phyloP scores from a whole-genome alignment of 2,888 invertebrate species.

The Campoplex nolae region DNA sequence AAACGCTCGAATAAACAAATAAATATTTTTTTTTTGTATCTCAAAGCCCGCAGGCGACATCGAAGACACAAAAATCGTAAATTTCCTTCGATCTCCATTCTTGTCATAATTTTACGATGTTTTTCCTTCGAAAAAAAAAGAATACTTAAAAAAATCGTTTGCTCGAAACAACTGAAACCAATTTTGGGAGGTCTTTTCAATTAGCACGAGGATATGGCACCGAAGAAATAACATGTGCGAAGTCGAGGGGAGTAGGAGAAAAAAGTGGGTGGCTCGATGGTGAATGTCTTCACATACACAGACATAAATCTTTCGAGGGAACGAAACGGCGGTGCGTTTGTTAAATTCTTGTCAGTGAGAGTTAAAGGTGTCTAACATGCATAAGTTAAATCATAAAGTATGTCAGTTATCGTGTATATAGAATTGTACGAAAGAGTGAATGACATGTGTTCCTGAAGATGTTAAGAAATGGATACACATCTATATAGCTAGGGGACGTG shows the following conservation, averaged over 20 bases:
- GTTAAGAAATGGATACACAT: slow-evolving; percentile 24
- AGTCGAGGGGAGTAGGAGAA: not conserved
- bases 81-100: not conserved
- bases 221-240: not conserved
- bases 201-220: slow-evolving; percentile 13
- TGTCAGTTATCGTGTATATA: slow-evolving; percentile 38
- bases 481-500: not conserved
- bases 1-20: not conserved
- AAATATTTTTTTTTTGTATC: not conserved
- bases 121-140: slow-evolving; percentile 2
- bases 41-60: not conserved
- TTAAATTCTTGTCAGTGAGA: slow-evolving; percentile 31
- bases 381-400: slow-evolving; percentile 29
- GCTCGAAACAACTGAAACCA: not conserved
- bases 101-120: not conserved
- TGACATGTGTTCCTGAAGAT: slow-evolving; percentile 25
- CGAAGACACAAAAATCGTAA: not conserved
- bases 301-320: not conserved
- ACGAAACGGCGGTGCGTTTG: slow-evolving; percentile 34
- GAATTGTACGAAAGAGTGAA: slow-evolving; percentile 22
- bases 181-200: slow-evolving; percentile 28
- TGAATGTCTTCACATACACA: slow-evolving; percentile 18
- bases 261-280: slow-evolving; percentile 13
- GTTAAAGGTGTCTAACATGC: slow-evolving; percentile 40
- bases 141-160: not conserved